Evolutionary conservation across 2,888 invertebrate species (phyloP), one percentile per base, ranked within the genome.

Genomic region (Patella depressa): DNA sequence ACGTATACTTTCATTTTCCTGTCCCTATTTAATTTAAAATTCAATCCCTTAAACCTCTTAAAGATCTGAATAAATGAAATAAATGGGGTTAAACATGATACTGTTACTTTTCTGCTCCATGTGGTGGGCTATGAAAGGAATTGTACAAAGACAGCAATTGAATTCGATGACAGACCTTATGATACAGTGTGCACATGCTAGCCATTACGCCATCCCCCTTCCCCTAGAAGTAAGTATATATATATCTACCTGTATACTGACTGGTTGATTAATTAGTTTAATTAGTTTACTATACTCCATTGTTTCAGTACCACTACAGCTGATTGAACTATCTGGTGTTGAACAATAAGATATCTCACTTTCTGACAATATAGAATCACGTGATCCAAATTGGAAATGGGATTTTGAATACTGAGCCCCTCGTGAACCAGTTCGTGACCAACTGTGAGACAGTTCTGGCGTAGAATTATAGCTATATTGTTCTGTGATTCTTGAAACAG

Each of bases 251-350:
- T 80, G 83, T 70, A 83, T 78, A 19, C 79, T 82, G 24, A 82
- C 80, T 3, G 88, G 86, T 76, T 85, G 85, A 77, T 87, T 88
- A 45, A 87, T 82, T 7, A 88, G 82, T 65, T 81, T 81, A 17
- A 83, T 82, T n/a, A 88, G 79, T 74, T 86, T 86, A 69, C 82
- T 78, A 70, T 85, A 86, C 69, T 86, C 86, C 71, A 86, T 71
- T n/a, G 84, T 78, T 45, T 84, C 85, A 4, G 82, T 80, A 3
- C 72, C 65, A 4, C 73, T 57, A 76, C 80, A 70, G 24, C 80
- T 79, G 17, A 77, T 74, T 12, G 75, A 65, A 73, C 80, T 80
- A 19, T 82, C 85, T 17, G 80, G 65, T 3, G 74, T 73, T 14
- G 82, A 84, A 55, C 76, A 74, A 29, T 80, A 76, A 2, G 84